Conservation (phyloP, 2,888 invertebrate genomes). For the Actias luna region DNA sequence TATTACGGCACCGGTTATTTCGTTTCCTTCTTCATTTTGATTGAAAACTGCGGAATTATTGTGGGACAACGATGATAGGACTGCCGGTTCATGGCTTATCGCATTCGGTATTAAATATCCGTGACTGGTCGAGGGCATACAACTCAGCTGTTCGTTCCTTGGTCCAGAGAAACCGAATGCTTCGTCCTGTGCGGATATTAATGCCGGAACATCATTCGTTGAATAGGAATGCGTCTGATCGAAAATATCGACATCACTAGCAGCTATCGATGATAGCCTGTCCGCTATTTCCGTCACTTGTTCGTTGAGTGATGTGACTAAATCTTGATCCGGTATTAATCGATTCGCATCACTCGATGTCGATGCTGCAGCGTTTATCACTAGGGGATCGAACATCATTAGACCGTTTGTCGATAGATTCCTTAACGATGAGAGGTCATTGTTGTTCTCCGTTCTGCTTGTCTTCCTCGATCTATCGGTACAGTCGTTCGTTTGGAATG, state of each 20-base stretch:
- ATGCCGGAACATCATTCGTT: slow-evolving; percentile 67
- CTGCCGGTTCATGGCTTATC: slow-evolving; percentile 80
- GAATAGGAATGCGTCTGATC: slow-evolving; percentile 73
- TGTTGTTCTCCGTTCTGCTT: slow-evolving; percentile 57
- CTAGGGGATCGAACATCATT: slow-evolving; percentile 76
- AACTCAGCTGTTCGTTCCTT: slow-evolving; percentile 69
- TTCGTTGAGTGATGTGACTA: slow-evolving; percentile 75
- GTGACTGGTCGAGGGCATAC: slow-evolving; percentile 84
- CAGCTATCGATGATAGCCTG: slow-evolving; percentile 67
- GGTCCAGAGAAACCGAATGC: slow-evolving; percentile 51
- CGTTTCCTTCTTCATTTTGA: slow-evolving; percentile 59
- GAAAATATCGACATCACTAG: slow-evolving; percentile 59
- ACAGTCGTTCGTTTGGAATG: slow-evolving; percentile 50
- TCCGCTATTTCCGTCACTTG: slow-evolving; percentile 78
- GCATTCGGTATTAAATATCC: slow-evolving; percentile 84
- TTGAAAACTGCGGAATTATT: slow-evolving; percentile 74
- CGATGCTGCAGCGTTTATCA: slow-evolving; percentile 67
- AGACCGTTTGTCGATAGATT: slow-evolving; percentile 74
- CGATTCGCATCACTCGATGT: slow-evolving; percentile 53
- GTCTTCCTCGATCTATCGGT: slow-evolving; percentile 56
- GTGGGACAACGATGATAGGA: slow-evolving; percentile 76
- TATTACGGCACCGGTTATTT: slow-evolving; percentile 46
- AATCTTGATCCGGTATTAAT: slow-evolving; percentile 67
- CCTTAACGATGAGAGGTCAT: slow-evolving; percentile 66
- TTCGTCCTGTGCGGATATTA: slow-evolving; percentile 60